phyloP scores from a whole-genome alignment of 64 coral and sea anemone genomes.

The Acropora yongei region DNA sequence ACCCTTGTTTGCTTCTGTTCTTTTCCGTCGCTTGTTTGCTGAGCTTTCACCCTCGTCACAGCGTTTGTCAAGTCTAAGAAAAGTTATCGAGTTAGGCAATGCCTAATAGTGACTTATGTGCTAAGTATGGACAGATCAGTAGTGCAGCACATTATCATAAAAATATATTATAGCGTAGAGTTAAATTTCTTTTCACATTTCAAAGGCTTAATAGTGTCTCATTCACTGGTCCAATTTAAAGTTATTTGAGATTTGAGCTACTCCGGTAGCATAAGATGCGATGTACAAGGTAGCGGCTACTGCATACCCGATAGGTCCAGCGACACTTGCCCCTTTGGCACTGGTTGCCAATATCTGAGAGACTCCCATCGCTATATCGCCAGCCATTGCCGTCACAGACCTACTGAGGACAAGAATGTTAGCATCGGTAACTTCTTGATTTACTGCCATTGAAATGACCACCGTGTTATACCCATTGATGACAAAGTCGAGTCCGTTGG shows the following conservation, averaged over 20 bases:
- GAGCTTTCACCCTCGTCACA: no score
- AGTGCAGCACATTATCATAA: no score
- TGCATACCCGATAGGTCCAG: slow-evolving; percentile 43
- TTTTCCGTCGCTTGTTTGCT: no score
- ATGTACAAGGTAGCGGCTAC: slow-evolving; percentile 37
- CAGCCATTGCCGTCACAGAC: slow-evolving; percentile 45
- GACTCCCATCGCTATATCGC: slow-evolving; percentile 46
- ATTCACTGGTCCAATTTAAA: no score
- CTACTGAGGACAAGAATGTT: slow-evolving; percentile 48
- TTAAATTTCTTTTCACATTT: no score
- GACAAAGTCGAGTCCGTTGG: slow-evolving; percentile 29
- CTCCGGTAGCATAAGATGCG: slow-evolving; percentile 38
- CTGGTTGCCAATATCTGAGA: slow-evolving; percentile 3
- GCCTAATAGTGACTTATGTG: no score
- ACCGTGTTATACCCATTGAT: slow-evolving; percentile 52
- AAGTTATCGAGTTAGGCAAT: no score
- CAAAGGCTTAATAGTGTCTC: no score
- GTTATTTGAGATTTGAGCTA: background rate
- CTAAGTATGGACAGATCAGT: no score
- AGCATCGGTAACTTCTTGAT: slow-evolving; percentile 14
- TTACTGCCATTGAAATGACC: slow-evolving; percentile 29
- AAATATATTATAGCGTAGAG: no score
- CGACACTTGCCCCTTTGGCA: background rate
- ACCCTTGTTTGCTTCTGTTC: no score
- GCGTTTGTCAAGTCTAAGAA: no score